phyloP scores from a whole-genome alignment of 2,113 vertebrate genomes.

The Cinclus cinclus region DNA sequence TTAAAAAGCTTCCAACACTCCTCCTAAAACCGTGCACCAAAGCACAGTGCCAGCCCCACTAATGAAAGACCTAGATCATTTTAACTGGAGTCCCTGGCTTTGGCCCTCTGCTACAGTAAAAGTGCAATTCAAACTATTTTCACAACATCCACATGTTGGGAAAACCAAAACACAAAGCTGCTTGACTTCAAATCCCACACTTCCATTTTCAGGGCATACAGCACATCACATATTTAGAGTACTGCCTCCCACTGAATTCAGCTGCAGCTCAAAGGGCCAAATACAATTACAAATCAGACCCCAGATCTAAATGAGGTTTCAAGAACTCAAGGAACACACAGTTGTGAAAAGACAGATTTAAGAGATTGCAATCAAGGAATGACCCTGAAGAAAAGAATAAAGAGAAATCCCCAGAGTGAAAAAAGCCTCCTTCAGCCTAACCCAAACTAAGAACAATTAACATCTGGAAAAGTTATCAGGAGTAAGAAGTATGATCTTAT shows the following conservation, averaged over 20 bases:
- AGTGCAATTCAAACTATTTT: not conserved
- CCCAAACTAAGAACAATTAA: not conserved
- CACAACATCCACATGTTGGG: not conserved
- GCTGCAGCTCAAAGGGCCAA: not conserved
- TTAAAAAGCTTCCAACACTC: not conserved
- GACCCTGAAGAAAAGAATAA: not conserved
- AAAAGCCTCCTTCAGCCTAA: not conserved
- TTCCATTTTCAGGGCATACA: not conserved
- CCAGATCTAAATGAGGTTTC: slow-evolving; percentile 24
- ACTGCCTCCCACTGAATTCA: not conserved
- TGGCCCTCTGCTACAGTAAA: not conserved
- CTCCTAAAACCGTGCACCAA: not conserved
- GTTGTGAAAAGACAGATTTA: slow-evolving; percentile 21
- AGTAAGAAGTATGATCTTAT: slow-evolving; percentile 22
- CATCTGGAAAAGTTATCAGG: not conserved
- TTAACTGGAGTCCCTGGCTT: not conserved
- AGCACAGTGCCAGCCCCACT: not conserved
- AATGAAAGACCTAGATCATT: not conserved
- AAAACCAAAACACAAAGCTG: not conserved
- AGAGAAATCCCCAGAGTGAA: not conserved
- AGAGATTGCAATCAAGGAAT: not conserved
- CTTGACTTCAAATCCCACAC: not conserved
- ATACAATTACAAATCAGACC: not conserved
- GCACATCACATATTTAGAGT: not conserved
- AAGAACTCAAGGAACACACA: slow-evolving; percentile 1